phyloP scores from a whole-genome alignment of 2,888 invertebrate genomes.

The Elmis aenea region DNA sequence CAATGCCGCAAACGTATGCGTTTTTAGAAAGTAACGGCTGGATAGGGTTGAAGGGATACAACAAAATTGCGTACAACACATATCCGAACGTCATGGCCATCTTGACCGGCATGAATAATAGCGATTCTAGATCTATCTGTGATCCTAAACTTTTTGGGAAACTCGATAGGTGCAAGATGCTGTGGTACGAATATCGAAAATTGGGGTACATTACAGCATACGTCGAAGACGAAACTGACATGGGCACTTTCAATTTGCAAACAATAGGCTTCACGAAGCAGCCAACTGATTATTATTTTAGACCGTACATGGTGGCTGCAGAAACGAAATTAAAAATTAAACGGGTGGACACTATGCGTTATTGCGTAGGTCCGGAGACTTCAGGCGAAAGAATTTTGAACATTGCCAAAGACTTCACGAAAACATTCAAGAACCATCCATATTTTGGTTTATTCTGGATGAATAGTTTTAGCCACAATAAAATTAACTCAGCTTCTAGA shows the following conservation, averaged over 20 bases:
- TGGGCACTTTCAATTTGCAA: constrained; percentile 71
- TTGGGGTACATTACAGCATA: constrained; percentile 74
- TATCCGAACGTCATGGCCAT: constrained; percentile 86
- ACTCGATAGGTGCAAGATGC: constrained; percentile 65
- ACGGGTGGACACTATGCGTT: constrained; percentile 29
- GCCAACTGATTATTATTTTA: constrained; percentile 78
- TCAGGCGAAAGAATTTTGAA: constrained; percentile 65
- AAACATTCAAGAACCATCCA: constrained; percentile 55
- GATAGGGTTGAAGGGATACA: constrained; percentile 42
- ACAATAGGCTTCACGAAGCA: constrained; percentile 66
- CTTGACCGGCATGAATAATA: constrained; percentile 59
- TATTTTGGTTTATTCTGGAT: constrained; percentile 79
- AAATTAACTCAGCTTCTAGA: constrained; percentile 60
- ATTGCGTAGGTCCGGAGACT: constrained; percentile 57
- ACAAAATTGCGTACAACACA: constrained; percentile 81
- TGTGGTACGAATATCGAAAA: constrained; percentile 72
- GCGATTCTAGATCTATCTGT: constrained; percentile 49
- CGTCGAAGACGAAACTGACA: constrained; percentile 68
- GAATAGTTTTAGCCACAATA: constrained; percentile 73
- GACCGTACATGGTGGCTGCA: constrained; percentile 67
- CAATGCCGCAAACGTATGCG: constrained; percentile 67
- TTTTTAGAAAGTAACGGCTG: constrained; percentile 56
- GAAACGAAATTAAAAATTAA: constrained; percentile 47
- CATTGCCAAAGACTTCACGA: constrained; percentile 63
- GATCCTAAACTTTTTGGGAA: constrained; percentile 51